Percentiles rank a stretch among this genome's conserved stretches.
Evolutionary conservation across 2,888 invertebrate genomes (phyloP).

Genomic region (Protodeltote pygarga): DNA sequence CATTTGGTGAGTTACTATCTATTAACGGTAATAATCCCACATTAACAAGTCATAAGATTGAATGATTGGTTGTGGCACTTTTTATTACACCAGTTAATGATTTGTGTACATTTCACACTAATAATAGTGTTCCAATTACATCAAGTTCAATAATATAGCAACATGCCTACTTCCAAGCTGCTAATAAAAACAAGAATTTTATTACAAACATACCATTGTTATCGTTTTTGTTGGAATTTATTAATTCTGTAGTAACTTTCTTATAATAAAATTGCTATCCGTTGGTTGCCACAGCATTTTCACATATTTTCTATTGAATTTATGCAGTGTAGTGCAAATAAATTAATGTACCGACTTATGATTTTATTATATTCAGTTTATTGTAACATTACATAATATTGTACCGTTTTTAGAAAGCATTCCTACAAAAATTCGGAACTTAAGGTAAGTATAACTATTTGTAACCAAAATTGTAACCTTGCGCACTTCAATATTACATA

Average conservation of each 20-base stretch:
- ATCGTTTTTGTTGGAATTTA: constrained; percentile 35
- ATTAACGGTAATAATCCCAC: no score
- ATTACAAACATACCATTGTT: constrained; percentile 47
- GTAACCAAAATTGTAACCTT: no score
- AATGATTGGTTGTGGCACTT: not conserved
- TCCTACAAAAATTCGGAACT: no score
- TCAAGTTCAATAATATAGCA: constrained; percentile 31
- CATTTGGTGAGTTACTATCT: no score
- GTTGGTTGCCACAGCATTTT: constrained; percentile 7
- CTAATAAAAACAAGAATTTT: constrained; percentile 34
- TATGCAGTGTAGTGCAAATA: no score
- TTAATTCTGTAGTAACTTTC: constrained; percentile 30
- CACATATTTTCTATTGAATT: constrained; percentile 5
- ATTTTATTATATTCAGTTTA: no score
- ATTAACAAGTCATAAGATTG: no score
- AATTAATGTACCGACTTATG: no score
- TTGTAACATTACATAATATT: no score
- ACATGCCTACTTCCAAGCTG: constrained; percentile 21
- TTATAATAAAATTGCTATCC: constrained; percentile 10
- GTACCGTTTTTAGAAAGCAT: no score
- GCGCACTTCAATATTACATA: no score
- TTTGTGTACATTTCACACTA: constrained; percentile 12
- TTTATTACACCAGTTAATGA: constrained; percentile 2
- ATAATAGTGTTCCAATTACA: constrained; percentile 30
- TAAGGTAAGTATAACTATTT: no score